Percentiles rank a stretch among this genome's conserved stretches.
Conservation (phyloP, 2,113 vertebrate genomes). For the Actenoides hombroni region DNA sequence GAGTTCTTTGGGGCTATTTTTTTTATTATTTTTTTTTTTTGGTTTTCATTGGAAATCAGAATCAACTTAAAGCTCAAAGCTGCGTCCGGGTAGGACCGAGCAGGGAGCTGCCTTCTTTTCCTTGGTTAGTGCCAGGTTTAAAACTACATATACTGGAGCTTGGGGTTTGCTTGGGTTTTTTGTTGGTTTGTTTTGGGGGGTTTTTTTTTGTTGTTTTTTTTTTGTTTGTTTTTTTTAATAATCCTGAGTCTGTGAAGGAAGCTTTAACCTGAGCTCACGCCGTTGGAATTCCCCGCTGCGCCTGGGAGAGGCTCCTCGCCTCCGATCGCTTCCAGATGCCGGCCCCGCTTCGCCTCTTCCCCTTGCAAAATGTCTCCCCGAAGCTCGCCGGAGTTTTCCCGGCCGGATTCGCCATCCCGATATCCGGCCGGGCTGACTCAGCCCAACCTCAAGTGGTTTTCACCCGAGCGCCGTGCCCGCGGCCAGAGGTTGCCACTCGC, state of each 20-base stretch:
- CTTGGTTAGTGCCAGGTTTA: background rate
- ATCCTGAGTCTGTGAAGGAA: background rate
- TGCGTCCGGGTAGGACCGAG: rapidly evolving
- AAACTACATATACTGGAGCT: background rate
- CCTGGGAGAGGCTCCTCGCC: slow-evolving; percentile 54
- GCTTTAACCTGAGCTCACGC: slow-evolving; percentile 62
- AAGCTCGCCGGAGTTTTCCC: background rate
- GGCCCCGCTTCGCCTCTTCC: background rate
- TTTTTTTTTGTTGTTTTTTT: background rate
- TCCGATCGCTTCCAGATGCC: slow-evolving; percentile 61
- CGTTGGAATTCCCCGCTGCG: slow-evolving; percentile 40
- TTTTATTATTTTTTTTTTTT: background rate
- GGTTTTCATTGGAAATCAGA: background rate
- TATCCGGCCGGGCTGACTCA: background rate
- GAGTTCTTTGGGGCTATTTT: background rate
- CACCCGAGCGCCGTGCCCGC: background rate
- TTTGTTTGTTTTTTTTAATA: background rate
- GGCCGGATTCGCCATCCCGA: background rate
- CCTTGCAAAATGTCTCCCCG: slow-evolving; percentile 36
- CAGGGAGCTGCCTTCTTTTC: background rate
- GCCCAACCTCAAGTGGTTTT: background rate
- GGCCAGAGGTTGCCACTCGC: background rate
- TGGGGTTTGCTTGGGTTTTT: background rate
- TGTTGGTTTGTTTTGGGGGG: background rate
- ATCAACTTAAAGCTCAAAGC: background rate